phyloP scores from a whole-genome alignment of 2,113 vertebrate species.

The Hymenochirus boettgeri region DNA sequence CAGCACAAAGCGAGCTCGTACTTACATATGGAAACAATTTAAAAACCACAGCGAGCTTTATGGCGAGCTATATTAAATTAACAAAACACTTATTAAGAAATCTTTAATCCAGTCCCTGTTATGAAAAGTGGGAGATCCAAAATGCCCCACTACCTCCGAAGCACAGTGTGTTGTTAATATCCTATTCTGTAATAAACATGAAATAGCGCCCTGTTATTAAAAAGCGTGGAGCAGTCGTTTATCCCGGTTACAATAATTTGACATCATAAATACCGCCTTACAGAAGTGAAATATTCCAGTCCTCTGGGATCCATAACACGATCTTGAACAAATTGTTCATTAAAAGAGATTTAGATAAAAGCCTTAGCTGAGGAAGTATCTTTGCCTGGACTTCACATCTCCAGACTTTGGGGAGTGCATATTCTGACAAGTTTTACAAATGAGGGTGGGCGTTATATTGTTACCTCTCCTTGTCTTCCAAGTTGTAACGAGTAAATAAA shows the following conservation, averaged over 20 bases:
- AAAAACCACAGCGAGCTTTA: too few relatives aligned
- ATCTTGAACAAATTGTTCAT: conserved; percentile 34
- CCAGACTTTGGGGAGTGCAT: conserved; percentile 5
- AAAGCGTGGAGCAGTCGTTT: conserved; percentile 10
- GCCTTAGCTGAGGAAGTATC: conserved; percentile 11
- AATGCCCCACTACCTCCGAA: background rate
- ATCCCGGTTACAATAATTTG: conserved; percentile 6
- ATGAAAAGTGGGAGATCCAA: background rate
- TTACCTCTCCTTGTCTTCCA: conserved; percentile 62
- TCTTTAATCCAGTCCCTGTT: background rate
- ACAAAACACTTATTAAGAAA: too few relatives aligned
- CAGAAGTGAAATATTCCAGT: background rate
- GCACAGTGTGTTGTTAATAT: background rate
- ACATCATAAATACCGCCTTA: conserved; percentile 12
- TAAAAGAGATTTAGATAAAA: conserved; percentile 34
- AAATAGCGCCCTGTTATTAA: conserved; percentile 15
- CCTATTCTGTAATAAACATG: background rate
- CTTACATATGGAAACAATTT: too few relatives aligned
- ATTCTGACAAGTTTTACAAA: conserved; percentile 81
- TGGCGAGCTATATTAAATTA: too few relatives aligned
- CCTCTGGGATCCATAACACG: background rate
- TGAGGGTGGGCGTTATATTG: conserved; percentile 79
- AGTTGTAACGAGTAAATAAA: conserved; percentile 71
- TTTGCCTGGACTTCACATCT: conserved; percentile 19
- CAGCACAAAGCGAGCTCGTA: too few relatives aligned